Evolutionary conservation across 2,797 vertebrate genomes (phyloP), one percentile per base, ranked within the genome.

Genomic region (Sparus aurata): DNA sequence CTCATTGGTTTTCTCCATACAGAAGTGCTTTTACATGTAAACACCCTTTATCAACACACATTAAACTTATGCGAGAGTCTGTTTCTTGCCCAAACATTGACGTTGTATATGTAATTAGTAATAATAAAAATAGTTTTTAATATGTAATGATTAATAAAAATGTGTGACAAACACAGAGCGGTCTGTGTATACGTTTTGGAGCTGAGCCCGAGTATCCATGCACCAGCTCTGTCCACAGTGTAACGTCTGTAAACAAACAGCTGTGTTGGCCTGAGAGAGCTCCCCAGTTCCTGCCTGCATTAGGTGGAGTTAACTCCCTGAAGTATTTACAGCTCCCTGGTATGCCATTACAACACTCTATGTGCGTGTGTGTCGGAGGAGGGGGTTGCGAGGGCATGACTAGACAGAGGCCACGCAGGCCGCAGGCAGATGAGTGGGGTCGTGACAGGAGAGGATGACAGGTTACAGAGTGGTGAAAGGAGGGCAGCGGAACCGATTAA

Each of bases 321-420:
- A 94, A 93, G 91, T 93, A 92, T 95, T 94, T 94, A 94, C 90
- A 90, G 92, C 93, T 93, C 90, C 90, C 75, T 93, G 92, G 93
- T 93, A 94, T 95, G 93, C 89, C 86, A 89, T 93, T 92, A 91
- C 85, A 89, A 87, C 89, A 91, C 80, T 86, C 8, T 75, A 57
- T 77, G 61, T 73, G 81, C 75, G 77, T 52, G 58, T 76, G 79
- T 70, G 76, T 63, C 58, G 52, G 78, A 68, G 83, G 77, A 74
- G 74, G 86, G 80, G 79, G 82, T 59, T 77, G 76, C 52, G 68
- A 85, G 87, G 88, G 88, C 87, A 92, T 88, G 91, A 92, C 79
- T 75, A 91, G 88, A 86, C 88, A 85, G 86, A 76, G 77, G 79
- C 84, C 47, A 30, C 54, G 78, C 73, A 82, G 74, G 79, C 86